These are phyloP conservation scores for Drosophila simulans DNA, from an alignment of 1,140 invertebrate genomes.

Conservation along the genomic window DNA sequence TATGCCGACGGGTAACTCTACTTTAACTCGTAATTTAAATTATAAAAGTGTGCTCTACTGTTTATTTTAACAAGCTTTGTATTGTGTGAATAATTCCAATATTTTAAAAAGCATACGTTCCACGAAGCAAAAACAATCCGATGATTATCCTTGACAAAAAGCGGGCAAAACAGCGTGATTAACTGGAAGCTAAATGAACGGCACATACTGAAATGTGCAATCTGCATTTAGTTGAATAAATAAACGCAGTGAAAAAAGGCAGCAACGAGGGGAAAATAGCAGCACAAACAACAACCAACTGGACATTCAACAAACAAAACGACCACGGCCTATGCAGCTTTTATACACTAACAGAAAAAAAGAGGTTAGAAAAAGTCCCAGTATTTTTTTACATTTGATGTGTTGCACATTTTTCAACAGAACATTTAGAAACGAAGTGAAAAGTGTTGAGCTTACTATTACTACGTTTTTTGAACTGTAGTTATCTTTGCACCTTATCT, in stretches of 20 bases:
- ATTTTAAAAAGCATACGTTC: no score
- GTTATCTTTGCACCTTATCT: slow-evolving; percentile 10
- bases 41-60: no score
- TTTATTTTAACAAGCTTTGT: no score
- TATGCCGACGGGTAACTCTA: no score
- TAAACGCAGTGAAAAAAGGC: slow-evolving; percentile 35
- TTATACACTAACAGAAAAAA: slow-evolving; percentile 17
- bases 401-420: no score
- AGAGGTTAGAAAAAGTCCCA: not conserved
- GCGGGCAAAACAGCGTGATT: slow-evolving; percentile 20
- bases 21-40: no score
- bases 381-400: not conserved
- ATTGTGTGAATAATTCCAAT: no score
- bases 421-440: no score
- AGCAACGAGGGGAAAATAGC: slow-evolving; percentile 32
- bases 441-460: no score
- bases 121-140: slow-evolving; percentile 7
- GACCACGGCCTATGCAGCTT: slow-evolving; percentile 33
- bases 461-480: not conserved
- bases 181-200: slow-evolving; percentile 40
- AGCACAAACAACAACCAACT: slow-evolving; percentile 47
- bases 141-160: slow-evolving; percentile 3
- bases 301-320: slow-evolving; percentile 58
- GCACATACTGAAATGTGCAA: slow-evolving; percentile 52
- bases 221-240: slow-evolving; percentile 65